These are phyloP conservation scores for Oryzias woworae DNA, from an alignment of 2,113 vertebrate species.

Conservation along the genomic window DNA sequence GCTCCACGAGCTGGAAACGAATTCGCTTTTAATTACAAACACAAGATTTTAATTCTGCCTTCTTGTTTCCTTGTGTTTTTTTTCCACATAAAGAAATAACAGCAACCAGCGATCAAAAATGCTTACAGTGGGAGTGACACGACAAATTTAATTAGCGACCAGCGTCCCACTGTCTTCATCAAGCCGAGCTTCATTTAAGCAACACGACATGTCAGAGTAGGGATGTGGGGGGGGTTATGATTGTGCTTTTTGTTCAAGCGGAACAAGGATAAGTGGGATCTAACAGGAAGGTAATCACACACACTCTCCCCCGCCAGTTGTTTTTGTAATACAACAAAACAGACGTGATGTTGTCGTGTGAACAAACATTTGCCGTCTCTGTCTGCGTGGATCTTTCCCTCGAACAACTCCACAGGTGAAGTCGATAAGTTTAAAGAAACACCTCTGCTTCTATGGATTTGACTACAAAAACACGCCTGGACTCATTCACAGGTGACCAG, in stretches of 20 bases:
- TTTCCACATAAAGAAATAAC: conserved; percentile 32
- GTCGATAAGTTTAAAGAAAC: no score
- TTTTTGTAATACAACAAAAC: no score
- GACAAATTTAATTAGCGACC: conserved; percentile 15
- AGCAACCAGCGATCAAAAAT: background rate
- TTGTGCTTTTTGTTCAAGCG: background rate
- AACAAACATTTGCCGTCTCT: no score
- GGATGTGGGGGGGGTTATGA: background rate
- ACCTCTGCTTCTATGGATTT: no score
- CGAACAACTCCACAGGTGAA: no score
- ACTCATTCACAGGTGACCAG: no score
- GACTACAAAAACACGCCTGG: no score
- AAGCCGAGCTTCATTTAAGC: conserved; percentile 13
- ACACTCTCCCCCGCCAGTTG: no score
- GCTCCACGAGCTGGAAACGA: conserved; percentile 48
- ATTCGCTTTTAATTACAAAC: conserved; percentile 71
- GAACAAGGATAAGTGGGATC: background rate
- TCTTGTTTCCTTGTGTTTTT: conserved; percentile 43
- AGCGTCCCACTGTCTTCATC: conserved; percentile 4
- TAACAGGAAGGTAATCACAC: background rate
- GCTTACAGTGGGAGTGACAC: conserved; percentile 2
- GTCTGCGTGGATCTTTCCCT: no score
- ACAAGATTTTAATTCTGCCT: conserved; percentile 53
- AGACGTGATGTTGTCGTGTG: no score
- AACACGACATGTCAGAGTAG: conserved; percentile 1